A percentile compares a stretch with the other conserved stretches of the same genome.
Evolutionary conservation across 2,888 invertebrate genomes (phyloP).

Genomic region (Synanthedon formicaeformis): DNA sequence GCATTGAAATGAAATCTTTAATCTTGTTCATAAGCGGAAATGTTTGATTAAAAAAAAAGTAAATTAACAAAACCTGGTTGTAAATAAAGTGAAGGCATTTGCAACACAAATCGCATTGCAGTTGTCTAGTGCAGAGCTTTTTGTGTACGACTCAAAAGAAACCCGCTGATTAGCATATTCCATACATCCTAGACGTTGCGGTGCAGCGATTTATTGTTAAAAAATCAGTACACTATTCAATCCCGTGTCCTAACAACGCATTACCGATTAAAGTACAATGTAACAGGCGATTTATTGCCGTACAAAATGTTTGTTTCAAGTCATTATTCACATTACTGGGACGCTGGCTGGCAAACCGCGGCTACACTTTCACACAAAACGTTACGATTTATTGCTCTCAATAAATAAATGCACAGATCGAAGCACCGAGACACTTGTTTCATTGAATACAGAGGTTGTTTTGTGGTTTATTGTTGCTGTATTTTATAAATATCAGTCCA

Average conservation of each 20-base stretch:
- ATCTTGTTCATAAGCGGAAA: neutral
- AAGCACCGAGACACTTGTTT: conserved; percentile 11
- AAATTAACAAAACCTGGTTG: neutral
- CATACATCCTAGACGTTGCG: conserved; percentile 34
- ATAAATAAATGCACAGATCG: conserved; percentile 11
- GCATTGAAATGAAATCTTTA: too few relatives aligned
- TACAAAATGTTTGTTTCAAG: conserved; percentile 58
- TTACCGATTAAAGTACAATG: conserved; percentile 55
- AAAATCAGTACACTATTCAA: conserved; percentile 19
- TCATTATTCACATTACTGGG: conserved; percentile 44
- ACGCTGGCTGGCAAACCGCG: conserved; percentile 27
- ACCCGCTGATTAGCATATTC: conserved; percentile 64
- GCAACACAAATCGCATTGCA: conserved; percentile 70
- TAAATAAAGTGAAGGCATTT: conserved; percentile 32
- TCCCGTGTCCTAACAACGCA: conserved; percentile 37
- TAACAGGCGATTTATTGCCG: conserved; percentile 52
- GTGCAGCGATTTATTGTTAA: conserved; percentile 18
- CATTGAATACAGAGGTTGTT: conserved; percentile 17
- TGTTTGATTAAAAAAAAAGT: neutral
- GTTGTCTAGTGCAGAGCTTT: conserved; percentile 67
- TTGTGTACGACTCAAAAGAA: conserved; percentile 62
- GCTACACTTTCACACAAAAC: neutral
- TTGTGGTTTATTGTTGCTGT: conserved; percentile 52
- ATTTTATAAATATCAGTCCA: conserved; percentile 16
- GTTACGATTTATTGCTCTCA: conserved; percentile 12